Base-by-base conservation (phyloP, 1,140 invertebrate genomes). In the Zophobas morio region DNA sequence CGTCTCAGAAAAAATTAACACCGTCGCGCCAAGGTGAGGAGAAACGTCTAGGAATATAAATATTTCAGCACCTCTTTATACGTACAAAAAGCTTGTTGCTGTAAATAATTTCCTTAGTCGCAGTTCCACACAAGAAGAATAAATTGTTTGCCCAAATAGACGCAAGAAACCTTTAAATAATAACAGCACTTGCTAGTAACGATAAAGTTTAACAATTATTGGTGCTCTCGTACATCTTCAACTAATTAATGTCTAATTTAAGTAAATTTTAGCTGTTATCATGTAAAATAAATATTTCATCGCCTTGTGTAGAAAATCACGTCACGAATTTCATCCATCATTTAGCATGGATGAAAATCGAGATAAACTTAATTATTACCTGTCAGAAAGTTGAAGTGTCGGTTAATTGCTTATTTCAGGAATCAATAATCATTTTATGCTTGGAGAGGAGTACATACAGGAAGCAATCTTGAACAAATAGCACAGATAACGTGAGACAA, bases 1-100 rank as follows among this genome's bases (percentile, higher is more conserved):
- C 47, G 34, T 39, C 60, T 33, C n/a, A 1, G 39, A 42, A 66
- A 66, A 66, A 66, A 46, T 66, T 66, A 66, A 66, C 60, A 66
- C 37, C 20, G 20, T 32, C 39, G 8, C 39, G 2, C 4, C 60
- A 42, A 34, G 53, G 53, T 6, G 49, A 51, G 8, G 33, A 32
- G 6, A 51, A 51, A 54, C 20, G 53, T 34, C 53, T 5, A 34
- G 5, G 32, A 54, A 20, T 20, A 20, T 20, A 20, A 20, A 20
- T 20, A 20, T 20, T 20, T 20, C 20, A 20, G 20, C 20, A 20
- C 20, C 20, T 20, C 20, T 20, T 20, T 20, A 20, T 20, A 20
- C 20, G 20, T 20, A 20, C 20, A 20, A 20, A 20, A 20, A 20
- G 20, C 42, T 46, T 46, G 8, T 46, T 46, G 42, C 42, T 46